Conservation (phyloP, 2,888 invertebrate genomes). For the Rhagophthalmus giganteus region DNA sequence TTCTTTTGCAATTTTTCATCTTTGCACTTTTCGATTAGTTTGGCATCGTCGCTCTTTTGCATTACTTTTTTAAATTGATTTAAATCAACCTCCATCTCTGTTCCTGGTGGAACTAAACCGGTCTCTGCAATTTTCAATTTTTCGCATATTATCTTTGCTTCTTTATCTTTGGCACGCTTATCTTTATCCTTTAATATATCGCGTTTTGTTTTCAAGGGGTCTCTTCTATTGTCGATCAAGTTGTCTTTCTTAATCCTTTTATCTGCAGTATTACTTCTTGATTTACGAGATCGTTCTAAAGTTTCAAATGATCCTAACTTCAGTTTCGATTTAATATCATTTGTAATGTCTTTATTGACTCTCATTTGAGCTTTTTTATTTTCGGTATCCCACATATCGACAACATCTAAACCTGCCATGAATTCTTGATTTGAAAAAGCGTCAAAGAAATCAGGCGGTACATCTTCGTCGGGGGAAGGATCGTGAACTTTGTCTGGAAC, state of each 20-base stretch:
- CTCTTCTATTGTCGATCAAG: conserved; percentile 44
- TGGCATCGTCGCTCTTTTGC: too few species aligned
- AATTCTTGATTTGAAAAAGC: conserved; percentile 55
- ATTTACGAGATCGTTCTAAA: background rate
- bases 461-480: conserved; percentile 46
- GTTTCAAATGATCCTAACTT: too few species aligned
- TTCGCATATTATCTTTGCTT: conserved; percentile 52
- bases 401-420: conserved; percentile 54
- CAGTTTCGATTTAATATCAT: too few species aligned
- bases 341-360: too few species aligned
- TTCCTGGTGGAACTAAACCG: conserved; percentile 56
- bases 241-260: background rate
- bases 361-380: conserved; percentile 13
- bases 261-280: background rate
- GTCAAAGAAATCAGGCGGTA: conserved; percentile 54
- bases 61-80: too few species aligned
- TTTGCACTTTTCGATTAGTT: too few species aligned
- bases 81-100: conserved; percentile 53
- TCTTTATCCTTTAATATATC: conserved; percentile 54
- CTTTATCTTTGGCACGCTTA: conserved; percentile 51
- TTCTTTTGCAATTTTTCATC: background rate
- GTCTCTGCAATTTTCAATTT: conserved; percentile 54
- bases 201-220: conserved; percentile 54
- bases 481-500: background rate
- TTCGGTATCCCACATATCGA: conserved; percentile 50